A percentile compares a stretch with the other conserved stretches of the same genome.
Conservation (phyloP, 2,797 vertebrate species). For the Vespertilio murinus region DNA sequence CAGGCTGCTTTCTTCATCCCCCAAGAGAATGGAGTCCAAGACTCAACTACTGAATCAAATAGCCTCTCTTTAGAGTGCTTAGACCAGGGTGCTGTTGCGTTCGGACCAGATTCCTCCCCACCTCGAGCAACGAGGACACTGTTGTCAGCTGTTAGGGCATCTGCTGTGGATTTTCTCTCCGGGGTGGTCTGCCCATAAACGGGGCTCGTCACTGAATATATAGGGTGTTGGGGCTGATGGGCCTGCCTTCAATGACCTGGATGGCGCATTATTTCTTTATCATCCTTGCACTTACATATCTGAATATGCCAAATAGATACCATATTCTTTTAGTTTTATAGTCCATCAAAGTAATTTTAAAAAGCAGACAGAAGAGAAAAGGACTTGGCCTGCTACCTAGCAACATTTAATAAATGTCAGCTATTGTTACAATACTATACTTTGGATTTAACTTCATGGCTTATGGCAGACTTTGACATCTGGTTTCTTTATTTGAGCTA, state of each 20-base stretch:
- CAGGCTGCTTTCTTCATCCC: neutral
- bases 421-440: neutral
- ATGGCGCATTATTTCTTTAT: neutral
- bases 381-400: neutral
- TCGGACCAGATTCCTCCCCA: neutral
- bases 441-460: conserved; percentile 15
- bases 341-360: conserved; percentile 8
- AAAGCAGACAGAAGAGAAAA: neutral
- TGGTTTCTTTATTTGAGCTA: conserved; percentile 3
- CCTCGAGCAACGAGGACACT: neutral
- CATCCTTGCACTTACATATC: neutral
- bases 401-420: conserved; percentile 32
- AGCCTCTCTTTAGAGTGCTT: neutral
- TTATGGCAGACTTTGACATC: neutral
- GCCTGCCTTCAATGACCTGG: neutral
- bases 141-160: neutral
- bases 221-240: neutral
- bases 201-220: neutral
- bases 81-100: neutral
- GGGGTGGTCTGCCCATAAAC: conserved; percentile 5
- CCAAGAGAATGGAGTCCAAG: neutral
- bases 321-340: conserved; percentile 6
- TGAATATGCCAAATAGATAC: neutral
- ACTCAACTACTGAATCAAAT: neutral
- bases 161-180: conserved; percentile 57